Conservation (phyloP, 1,140 invertebrate species). For the Drosophila arawakana region DNA sequence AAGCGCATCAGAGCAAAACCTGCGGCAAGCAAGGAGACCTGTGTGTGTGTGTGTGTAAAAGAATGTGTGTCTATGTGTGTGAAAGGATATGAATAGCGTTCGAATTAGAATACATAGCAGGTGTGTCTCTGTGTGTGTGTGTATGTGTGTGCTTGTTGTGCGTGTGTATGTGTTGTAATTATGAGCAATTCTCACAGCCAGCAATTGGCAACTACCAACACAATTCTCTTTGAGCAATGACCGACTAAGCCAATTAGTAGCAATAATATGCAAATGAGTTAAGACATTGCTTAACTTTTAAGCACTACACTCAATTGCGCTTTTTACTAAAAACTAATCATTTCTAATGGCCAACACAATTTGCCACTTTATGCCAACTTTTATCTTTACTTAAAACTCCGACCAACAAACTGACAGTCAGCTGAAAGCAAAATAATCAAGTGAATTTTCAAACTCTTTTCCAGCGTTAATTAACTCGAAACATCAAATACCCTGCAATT, state of each 20-base stretch:
- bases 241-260: conserved; percentile 72
- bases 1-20: conserved; percentile 57
- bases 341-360: conserved; percentile 78
- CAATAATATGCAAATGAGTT: conserved; percentile 66
- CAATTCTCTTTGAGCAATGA: conserved; percentile 59
- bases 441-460: background rate
- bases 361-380: conserved; percentile 56
- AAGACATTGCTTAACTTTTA: conserved; percentile 58
- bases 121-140: conserved; percentile 40
- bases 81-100: conserved; percentile 65
- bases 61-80: conserved; percentile 28
- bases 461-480: background rate
- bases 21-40: conserved; percentile 69
- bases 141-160: conserved; percentile 27
- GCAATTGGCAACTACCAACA: conserved; percentile 15
- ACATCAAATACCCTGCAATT: conserved; percentile 2
- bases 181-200: conserved; percentile 48
- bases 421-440: conserved; percentile 1
- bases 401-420: conserved; percentile 22
- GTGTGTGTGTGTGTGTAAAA: conserved; percentile 9
- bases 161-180: conserved; percentile 51
- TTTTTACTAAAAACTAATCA: conserved; percentile 64
- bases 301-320: conserved; percentile 67
- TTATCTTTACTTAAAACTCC: conserved; percentile 46
- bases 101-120: conserved; percentile 67